These are phyloP conservation scores for Helicoverpa assulta DNA, from an alignment of 2,888 invertebrate species.

Conservation along the genomic window DNA sequence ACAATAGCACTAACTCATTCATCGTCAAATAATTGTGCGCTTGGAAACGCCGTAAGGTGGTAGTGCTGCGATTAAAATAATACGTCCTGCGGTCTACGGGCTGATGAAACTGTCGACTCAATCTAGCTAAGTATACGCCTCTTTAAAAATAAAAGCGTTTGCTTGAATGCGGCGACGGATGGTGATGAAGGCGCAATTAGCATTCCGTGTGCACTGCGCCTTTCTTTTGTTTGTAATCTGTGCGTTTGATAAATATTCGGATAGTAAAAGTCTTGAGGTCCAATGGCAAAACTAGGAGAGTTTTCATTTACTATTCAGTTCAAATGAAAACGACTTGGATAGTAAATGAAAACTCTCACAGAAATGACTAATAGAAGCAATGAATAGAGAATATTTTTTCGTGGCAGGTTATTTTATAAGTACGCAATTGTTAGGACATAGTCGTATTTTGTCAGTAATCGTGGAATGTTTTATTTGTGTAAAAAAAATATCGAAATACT, in stretches of 20 bases:
- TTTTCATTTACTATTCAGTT: too few relatives aligned
- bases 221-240: conserved; percentile 70
- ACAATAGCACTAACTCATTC: conserved; percentile 51
- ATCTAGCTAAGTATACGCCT: conserved; percentile 86
- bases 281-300: too few relatives aligned
- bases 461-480: too few relatives aligned
- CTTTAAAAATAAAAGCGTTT: conserved; percentile 86
- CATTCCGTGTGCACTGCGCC: conserved; percentile 70
- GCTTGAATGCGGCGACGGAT: conserved; percentile 78
- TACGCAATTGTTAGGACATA: too few relatives aligned
- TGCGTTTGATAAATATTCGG: background rate
- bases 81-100: conserved; percentile 81
- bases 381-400: too few relatives aligned
- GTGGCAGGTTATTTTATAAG: too few relatives aligned
- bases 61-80: conserved; percentile 86
- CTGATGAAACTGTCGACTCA: conserved; percentile 87
- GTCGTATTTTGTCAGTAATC: too few relatives aligned
- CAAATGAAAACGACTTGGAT: too few relatives aligned
- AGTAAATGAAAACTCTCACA: too few relatives aligned
- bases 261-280: background rate
- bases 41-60: conserved; percentile 72
- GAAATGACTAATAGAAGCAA: too few relatives aligned
- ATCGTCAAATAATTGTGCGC: conserved; percentile 67
- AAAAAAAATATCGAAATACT: too few relatives aligned
- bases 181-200: conserved; percentile 81